These are phyloP conservation scores for Aplodontia rufa DNA, from an alignment of 2,113 vertebrate genomes.

Conservation along the genomic window DNA sequence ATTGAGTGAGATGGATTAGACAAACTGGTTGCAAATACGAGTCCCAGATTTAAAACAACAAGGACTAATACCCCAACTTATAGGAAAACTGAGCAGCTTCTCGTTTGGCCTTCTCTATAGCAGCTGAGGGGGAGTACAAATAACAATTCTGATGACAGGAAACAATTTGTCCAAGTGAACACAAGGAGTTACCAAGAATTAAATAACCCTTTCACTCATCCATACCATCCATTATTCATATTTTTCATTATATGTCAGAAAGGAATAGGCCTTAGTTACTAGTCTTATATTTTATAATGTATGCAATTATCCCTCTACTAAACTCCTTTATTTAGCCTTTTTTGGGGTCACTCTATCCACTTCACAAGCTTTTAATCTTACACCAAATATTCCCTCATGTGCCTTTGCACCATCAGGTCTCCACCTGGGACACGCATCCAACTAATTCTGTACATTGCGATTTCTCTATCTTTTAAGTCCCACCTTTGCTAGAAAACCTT, in stretches of 20 bases:
- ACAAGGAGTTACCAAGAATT: neutral
- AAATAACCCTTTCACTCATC: conserved; percentile 46
- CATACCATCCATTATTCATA: conserved; percentile 33
- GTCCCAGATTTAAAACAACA: conserved; percentile 29
- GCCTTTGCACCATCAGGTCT: neutral
- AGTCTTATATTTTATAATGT: neutral
- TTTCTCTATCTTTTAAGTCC: neutral
- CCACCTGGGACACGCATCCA: neutral
- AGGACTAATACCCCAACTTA: conserved; percentile 2
- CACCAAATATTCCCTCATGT: neutral
- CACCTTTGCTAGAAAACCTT: neutral
- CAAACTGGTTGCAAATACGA: neutral
- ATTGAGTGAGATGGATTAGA: neutral
- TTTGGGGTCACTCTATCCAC: neutral
- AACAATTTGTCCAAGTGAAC: conserved; percentile 25
- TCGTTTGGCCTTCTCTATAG: conserved; percentile 8
- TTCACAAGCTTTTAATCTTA: neutral
- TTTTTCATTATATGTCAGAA: neutral
- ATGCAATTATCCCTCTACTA: conserved; percentile 2
- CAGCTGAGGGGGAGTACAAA: neutral
- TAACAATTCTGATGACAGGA: conserved; percentile 1
- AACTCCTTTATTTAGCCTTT: neutral
- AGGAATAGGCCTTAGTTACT: neutral
- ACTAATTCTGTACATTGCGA: neutral
- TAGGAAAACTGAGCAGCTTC: neutral